Base-by-base conservation (phyloP, 2,888 invertebrate genomes). In the Cosmopolites sordidus region DNA sequence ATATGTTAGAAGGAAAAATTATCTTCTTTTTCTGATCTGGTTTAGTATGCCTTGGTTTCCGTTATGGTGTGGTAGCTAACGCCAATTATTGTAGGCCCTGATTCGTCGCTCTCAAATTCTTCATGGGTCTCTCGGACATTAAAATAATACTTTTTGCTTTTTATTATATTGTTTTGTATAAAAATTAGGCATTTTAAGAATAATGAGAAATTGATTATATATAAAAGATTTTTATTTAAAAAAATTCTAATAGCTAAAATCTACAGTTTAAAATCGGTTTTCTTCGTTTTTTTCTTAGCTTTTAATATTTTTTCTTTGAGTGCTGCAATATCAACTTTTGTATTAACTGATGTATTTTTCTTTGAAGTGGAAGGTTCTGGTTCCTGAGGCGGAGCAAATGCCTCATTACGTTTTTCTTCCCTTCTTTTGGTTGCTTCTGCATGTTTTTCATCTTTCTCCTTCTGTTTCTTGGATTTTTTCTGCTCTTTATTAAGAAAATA, bases 401-500 rank as follows among this genome's bases (percentile, higher is more conserved):
- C 86, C 71, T 87, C 81, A 59, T 86, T 86, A 60, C 94, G 79
- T 62, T 83, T 83, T 65, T 89, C 89, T 58, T 90, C 83, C 62
- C 87, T 82, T 50, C 79, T 81, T 64, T 85, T 85, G 41, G 84
- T 83, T 1, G 83, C 86, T 64, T 84, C 84, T 14, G 81, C 79
- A 69, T 92, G 88, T 69, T 87, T 92, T 58, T 87, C 86, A 60
- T 86, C 83, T 59, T 83, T 85, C 65, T 89, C 87, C 69, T 87
- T 86, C 52, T 80, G 80, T 58, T 79, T 81, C 66, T 85, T 87
- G 0, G 82, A 81, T 60, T 78, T 81, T 70, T 84, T 87, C 63
- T 92, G 88, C 60, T 87, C 86, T 69, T 91, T 86, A 64, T 87
- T 92, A 45, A 98, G 82, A 82, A 99, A 99, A 75, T 92, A 99